Percentiles rank a stretch among this genome's conserved stretches.
Evolutionary conservation across 1,140 invertebrate species (phyloP).

Genomic region (Ooceraea biroi): DNA sequence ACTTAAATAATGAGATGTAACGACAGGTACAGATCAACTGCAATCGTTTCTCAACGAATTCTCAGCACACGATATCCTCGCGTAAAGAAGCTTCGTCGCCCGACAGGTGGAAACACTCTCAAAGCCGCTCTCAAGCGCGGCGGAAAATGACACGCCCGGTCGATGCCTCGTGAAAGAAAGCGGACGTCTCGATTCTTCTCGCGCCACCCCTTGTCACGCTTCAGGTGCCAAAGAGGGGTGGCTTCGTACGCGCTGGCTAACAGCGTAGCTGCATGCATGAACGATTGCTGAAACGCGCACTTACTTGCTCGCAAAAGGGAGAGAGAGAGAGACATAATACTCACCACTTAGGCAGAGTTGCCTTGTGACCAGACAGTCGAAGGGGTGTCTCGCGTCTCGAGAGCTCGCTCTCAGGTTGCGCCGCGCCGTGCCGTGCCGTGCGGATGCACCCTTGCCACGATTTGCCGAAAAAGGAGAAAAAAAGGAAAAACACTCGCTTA

Average conservation of each 20-base stretch:
- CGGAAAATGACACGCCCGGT: constrained; percentile 65
- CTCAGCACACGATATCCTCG: not conserved
- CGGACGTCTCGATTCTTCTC: constrained; percentile 47
- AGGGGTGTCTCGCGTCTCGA: constrained; percentile 81
- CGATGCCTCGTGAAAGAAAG: constrained; percentile 51
- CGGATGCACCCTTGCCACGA: constrained; percentile 36
- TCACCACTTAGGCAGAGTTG: constrained; percentile 77
- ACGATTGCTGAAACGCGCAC: constrained; percentile 78
- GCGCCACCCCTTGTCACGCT: constrained; percentile 22
- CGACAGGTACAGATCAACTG: not conserved
- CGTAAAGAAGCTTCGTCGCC: constrained; percentile 38
- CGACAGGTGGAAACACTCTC: constrained; percentile 42
- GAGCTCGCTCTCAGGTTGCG: constrained; percentile 75
- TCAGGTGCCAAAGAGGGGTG: constrained; percentile 63
- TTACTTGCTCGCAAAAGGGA: not conserved
- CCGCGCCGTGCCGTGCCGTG: constrained; percentile 45
- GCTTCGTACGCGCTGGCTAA: constrained; percentile 65
- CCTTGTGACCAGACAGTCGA: constrained; percentile 78
- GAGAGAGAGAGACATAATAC: constrained; percentile 79
- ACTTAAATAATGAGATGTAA: not conserved
- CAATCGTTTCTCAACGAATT: not conserved
- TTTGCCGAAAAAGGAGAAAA: constrained; percentile 64
- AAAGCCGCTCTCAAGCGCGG: constrained; percentile 42
- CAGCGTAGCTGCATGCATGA: constrained; percentile 60
- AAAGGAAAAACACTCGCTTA: constrained; percentile 24